These are phyloP conservation scores for Steatornis caripensis DNA, from an alignment of 2,113 vertebrate genomes.

Conservation along the genomic window DNA sequence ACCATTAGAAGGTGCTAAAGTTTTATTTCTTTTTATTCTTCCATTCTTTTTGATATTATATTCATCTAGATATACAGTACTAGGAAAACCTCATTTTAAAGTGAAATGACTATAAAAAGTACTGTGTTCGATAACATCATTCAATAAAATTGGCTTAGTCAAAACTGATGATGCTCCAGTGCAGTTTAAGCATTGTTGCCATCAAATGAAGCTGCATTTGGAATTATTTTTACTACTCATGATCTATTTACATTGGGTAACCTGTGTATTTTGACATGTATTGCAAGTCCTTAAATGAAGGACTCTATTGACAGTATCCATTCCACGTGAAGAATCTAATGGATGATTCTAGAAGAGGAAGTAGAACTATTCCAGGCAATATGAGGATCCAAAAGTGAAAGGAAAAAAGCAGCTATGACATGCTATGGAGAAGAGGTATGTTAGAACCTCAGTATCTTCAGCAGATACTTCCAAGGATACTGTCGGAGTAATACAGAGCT, in stretches of 20 bases:
- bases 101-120: not conserved
- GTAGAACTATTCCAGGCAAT: not conserved
- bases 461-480: not conserved
- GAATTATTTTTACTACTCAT: not conserved
- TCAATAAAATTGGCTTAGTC: not conserved
- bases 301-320: not conserved
- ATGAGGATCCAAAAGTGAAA: not conserved
- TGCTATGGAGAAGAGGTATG: not conserved
- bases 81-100: not conserved
- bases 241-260: not conserved
- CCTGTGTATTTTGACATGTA: not conserved
- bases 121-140: not conserved
- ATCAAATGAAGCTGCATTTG: rapidly evolving
- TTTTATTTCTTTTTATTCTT: not conserved
- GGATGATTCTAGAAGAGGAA: not conserved
- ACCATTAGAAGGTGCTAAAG: not conserved
- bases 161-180: not conserved
- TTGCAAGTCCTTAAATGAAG: not conserved
- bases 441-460: not conserved
- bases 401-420: not conserved
- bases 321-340: not conserved
- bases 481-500: not conserved
- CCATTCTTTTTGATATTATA: not conserved
- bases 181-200: not conserved
- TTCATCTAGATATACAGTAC: not conserved